phyloP scores from a whole-genome alignment of 2,113 vertebrate genomes.

The Mus pahari region DNA sequence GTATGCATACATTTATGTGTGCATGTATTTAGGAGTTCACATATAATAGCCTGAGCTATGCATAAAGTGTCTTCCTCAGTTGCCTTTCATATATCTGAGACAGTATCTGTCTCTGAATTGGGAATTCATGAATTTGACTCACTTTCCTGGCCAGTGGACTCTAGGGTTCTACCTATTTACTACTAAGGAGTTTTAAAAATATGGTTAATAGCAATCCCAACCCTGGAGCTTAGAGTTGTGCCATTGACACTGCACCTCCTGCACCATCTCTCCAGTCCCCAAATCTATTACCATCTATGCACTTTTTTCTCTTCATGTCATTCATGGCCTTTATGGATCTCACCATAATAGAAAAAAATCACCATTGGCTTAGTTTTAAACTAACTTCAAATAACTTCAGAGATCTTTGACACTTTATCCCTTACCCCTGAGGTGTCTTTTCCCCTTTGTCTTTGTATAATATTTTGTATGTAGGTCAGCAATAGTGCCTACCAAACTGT shows the following conservation, averaged over 20 bases:
- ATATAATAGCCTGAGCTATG: too few relatives aligned
- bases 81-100: background rate
- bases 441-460: conserved; percentile 19
- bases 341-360: background rate
- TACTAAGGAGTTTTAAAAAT: background rate
- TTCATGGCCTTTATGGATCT: background rate
- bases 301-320: background rate
- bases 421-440: background rate
- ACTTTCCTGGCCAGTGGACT: too few relatives aligned
- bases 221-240: background rate
- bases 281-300: background rate
- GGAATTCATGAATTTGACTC: background rate
- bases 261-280: background rate
- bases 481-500: background rate
- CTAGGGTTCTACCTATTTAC: background rate
- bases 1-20: too few relatives aligned
- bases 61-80: background rate
- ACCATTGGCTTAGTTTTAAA: conserved; percentile 5
- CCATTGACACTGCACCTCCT: background rate
- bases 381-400: background rate
- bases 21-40: background rate
- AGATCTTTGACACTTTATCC: background rate
- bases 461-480: background rate
- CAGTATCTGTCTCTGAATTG: background rate
- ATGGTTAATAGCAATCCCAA: background rate